Evolutionary conservation across 2,888 invertebrate genomes (phyloP).

Genomic region (Endomychus coccineus): DNA sequence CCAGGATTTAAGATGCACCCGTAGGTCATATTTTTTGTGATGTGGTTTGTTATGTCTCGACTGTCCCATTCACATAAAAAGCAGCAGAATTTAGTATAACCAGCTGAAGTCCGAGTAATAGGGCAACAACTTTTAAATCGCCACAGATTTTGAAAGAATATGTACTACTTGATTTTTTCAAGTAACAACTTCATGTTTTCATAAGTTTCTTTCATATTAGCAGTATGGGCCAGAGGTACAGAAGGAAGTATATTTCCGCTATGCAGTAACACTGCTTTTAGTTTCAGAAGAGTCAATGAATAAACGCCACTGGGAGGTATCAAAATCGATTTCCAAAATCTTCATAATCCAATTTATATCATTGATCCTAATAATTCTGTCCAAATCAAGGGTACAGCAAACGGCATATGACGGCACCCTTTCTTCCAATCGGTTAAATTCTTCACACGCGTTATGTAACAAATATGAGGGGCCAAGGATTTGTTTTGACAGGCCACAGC

Average conservation of each 20-base stretch:
- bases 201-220: constrained; percentile 5
- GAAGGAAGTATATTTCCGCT: not conserved
- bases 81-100: constrained; percentile 1
- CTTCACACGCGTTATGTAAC: too few species aligned
- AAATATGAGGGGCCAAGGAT: not conserved
- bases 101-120: constrained; percentile 6
- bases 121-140: constrained; percentile 3
- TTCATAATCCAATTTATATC: constrained; percentile 2
- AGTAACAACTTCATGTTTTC: constrained; percentile 2
- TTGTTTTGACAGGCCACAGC: constrained; percentile 1
- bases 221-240: constrained; percentile 1
- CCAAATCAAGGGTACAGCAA: too few species aligned
- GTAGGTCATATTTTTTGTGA: constrained; percentile 1
- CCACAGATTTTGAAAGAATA: constrained; percentile 4
- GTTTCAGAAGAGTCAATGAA: constrained; percentile 3
- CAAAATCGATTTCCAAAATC: constrained; percentile 1
- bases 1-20: not conserved
- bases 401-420: too few species aligned
- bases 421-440: too few species aligned
- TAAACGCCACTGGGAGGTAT: constrained; percentile 3
- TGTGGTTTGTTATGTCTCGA: constrained; percentile 1
- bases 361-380: too few species aligned
- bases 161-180: constrained; percentile 1
- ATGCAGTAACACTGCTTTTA: too few species aligned
- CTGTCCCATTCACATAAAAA: constrained; percentile 1